phyloP scores from a whole-genome alignment of 2,797 vertebrate species.

The Microctenopoma stevenorrisi region DNA sequence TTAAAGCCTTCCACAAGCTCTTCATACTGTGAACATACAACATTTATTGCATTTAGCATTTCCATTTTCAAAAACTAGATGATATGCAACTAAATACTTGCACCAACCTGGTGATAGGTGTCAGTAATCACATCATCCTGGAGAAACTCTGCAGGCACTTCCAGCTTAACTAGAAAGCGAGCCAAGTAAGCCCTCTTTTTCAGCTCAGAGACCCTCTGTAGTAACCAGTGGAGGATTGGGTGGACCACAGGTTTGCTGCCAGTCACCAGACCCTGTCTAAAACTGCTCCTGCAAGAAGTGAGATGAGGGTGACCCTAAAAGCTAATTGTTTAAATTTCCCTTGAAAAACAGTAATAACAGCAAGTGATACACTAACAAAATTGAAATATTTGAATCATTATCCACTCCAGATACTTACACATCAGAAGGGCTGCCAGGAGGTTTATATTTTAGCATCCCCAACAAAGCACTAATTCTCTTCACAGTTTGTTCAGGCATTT shows the following conservation, averaged over 20 bases:
- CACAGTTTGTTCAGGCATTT: slow-evolving; percentile 94
- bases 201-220: slow-evolving; percentile 90
- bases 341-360: neutral
- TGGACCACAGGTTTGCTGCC: slow-evolving; percentile 95
- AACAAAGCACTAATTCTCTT: slow-evolving; percentile 93
- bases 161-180: slow-evolving; percentile 92
- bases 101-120: slow-evolving; percentile 91
- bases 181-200: slow-evolving; percentile 97
- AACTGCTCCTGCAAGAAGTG: slow-evolving; percentile 84
- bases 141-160: slow-evolving; percentile 94
- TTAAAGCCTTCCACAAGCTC: slow-evolving; percentile 97
- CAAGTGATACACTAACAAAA: neutral
- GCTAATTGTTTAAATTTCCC: neutral
- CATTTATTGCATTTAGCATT: neutral
- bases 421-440: slow-evolving; percentile 87
- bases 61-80: neutral
- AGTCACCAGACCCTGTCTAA: slow-evolving; percentile 93
- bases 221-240: slow-evolving; percentile 94
- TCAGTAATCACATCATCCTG: slow-evolving; percentile 93
- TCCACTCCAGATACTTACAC: slow-evolving; percentile 83
- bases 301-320: neutral
- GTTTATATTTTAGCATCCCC: slow-evolving; percentile 95
- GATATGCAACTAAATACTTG: neutral
- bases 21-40: slow-evolving; percentile 88
- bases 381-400: neutral